Percentiles rank a stretch among this genome's conserved stretches.
Conservation (phyloP, 2,113 vertebrate genomes). For the Blennius ocellaris region DNA sequence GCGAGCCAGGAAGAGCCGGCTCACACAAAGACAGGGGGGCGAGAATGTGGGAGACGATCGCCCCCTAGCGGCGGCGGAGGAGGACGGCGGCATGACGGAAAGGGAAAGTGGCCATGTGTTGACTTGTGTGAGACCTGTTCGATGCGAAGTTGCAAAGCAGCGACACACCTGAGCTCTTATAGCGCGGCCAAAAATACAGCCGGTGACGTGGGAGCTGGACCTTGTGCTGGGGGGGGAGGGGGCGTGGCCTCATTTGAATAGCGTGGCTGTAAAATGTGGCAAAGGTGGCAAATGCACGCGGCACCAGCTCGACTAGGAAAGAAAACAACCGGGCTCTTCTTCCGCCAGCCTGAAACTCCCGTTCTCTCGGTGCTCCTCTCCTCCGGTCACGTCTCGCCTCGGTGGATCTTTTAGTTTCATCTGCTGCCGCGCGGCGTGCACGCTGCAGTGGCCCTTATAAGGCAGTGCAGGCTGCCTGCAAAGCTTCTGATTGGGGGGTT, state of each 20-base stretch:
- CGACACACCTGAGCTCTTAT: slow-evolving; percentile 65
- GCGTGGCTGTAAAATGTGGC: slow-evolving; percentile 9
- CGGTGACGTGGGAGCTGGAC: slow-evolving; percentile 13
- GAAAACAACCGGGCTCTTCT: background rate
- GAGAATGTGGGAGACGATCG: slow-evolving; percentile 41
- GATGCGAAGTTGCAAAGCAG: slow-evolving; percentile 15
- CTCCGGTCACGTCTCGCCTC: slow-evolving; percentile 58
- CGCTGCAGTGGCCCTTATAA: slow-evolving; percentile 81
- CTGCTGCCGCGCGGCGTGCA: slow-evolving; percentile 57
- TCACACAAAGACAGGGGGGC: slow-evolving; percentile 60
- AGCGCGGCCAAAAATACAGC: slow-evolving; percentile 70
- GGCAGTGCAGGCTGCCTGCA: slow-evolving; percentile 74
- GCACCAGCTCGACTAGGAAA: background rate
- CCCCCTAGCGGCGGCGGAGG: slow-evolving; percentile 69
- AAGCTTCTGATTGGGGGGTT: slow-evolving; percentile 64
- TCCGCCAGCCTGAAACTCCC: background rate
- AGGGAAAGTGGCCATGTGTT: background rate
- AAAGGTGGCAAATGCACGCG: slow-evolving; percentile 1
- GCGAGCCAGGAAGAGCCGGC: slow-evolving; percentile 17
- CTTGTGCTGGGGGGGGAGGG: background rate
- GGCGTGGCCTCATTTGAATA: slow-evolving; percentile 20
- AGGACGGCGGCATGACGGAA: background rate
- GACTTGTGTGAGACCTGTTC: slow-evolving; percentile 12
- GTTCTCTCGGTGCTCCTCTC: slow-evolving; percentile 2
- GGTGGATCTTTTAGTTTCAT: slow-evolving; percentile 27